Base-by-base conservation (phyloP, 2,113 vertebrate genomes). In the Uropsilus gracilis region DNA sequence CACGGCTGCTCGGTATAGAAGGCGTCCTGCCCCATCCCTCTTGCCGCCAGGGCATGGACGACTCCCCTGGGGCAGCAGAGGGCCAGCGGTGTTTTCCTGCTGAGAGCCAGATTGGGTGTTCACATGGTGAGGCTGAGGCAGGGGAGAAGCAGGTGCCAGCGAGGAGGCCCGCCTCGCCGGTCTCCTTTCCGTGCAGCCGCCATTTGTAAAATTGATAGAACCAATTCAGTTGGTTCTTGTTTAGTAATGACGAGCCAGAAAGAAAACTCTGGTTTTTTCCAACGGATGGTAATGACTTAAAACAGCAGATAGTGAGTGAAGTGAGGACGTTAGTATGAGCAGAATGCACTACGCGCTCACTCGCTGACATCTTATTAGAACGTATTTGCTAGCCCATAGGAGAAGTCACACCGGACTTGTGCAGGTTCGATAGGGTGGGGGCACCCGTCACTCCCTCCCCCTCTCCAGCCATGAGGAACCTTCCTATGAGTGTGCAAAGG, bases 211-310 rank as follows among this genome's bases (percentile, higher is more conserved):
- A 39, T 0, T 5, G 42, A 55, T 61, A 59, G 64, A 77, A 71
- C n/a, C 28, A 28, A 3, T 28, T 46, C 87, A 10, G 4, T 30
- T 1, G 34, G 11, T n/a, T 89, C 39, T 50, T 61, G 55, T 28
- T 9, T 8, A 90, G 32, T 44, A 75, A 44, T 7, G 2, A 34
- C 4, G 16, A 87, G 77, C 64, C 37, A 44, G 20, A 34, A 10
- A 61, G 59, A 53, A 50, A 30, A 8, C 34, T 3, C 17, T 66
- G 37, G 39, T 50, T 30, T 50, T 32, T 12, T 91, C 64, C 32
- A 85, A 48, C 42, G 17, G 44, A 61, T 24, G 53, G 55, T 11
- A 73, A 77, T 90, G 86, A n/a, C 89, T 64, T 48, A 81, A 90
- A 72, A 61, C 28, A 57, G 61, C 16, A 0, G 37, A n/a, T 34